Evolutionary conservation across 2,113 vertebrate species (phyloP), one percentile per base, ranked within the genome.

Genomic region (Thryonomys swinderianus): DNA sequence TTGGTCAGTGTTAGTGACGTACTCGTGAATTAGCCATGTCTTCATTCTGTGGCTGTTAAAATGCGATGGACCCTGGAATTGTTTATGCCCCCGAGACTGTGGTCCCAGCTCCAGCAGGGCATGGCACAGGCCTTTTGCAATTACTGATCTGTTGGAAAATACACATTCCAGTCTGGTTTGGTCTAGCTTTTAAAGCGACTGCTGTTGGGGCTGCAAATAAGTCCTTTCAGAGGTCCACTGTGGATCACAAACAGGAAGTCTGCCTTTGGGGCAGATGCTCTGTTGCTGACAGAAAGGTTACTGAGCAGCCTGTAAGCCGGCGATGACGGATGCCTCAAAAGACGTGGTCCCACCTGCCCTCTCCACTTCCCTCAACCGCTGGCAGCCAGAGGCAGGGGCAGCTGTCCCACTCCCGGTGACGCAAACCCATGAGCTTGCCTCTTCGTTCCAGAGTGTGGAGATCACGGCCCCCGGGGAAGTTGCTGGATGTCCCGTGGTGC

Each of bases 1-100:
- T 34, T 53, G 7, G 14, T 57, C 2, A 0, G 11, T 32, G 14
- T 64, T 48, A 59, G 37, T 51, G 86, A 55, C 59, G 55, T 40
- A 30, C 32, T n/a, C 62, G 0, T 14, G 40, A n/a, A 88, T 90
- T 59, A 7, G 0, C 48, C 76, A 59, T 61, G 51, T 61, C 53
- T 64, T 76, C 27, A 0, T 73, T 76, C 89, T 66, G 57, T 92
- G 25, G 66, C 61, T 83, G 81, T 87, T 83, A 30, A 94, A 62
- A 81, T 25, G 80, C 84, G 82, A 37, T 91, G 64, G 66, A 67
- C 57, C 85, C 42, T 91, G 86, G 53, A 90, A 86, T 74, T 90
- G 73, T 78, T 81, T 80, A 40, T 89, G 37, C 34, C 55, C 5
- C 5, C 0, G 7, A 25, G 40, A 59, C 62, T 27, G 61, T 82